A percentile compares a stretch with the other conserved stretches of the same genome.
Conservation (phyloP, 2,797 vertebrate species). For the Scarus forsteni region DNA sequence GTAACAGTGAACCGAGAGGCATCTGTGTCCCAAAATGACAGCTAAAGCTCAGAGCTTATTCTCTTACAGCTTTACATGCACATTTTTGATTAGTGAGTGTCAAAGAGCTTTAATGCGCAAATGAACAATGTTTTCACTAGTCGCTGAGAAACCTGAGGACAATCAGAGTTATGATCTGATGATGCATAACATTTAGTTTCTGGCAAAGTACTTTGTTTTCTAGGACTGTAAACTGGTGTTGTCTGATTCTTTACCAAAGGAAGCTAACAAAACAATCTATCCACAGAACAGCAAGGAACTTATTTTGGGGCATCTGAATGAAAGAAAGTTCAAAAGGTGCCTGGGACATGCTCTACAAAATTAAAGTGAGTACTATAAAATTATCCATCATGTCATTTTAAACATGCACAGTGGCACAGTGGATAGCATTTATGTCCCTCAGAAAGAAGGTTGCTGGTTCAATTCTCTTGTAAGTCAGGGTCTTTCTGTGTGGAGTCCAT, state of each 20-base stretch:
- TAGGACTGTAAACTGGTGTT: conserved; percentile 6
- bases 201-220: conserved; percentile 39
- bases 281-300: conserved; percentile 22
- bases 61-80: conserved; percentile 54
- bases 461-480: no score
- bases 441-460: no score
- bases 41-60: conserved; percentile 59
- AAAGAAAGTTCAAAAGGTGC: neutral
- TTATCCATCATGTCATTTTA: no score
- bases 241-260: conserved; percentile 17
- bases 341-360: no score
- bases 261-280: conserved; percentile 23
- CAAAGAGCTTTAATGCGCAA: conserved; percentile 49
- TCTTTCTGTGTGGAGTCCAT: no score
- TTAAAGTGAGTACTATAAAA: no score
- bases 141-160: conserved; percentile 32
- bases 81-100: conserved; percentile 69
- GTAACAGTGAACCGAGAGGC: conserved; percentile 75
- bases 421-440: no score
- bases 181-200: conserved; percentile 43
- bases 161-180: conserved; percentile 51
- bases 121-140: conserved; percentile 48
- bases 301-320: conserved; percentile 17
- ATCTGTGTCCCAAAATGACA: conserved; percentile 77
- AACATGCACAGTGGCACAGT: no score